Conservation (phyloP, 53 echinoderm and acorn worm genomes). For the Stichopus horrens region DNA sequence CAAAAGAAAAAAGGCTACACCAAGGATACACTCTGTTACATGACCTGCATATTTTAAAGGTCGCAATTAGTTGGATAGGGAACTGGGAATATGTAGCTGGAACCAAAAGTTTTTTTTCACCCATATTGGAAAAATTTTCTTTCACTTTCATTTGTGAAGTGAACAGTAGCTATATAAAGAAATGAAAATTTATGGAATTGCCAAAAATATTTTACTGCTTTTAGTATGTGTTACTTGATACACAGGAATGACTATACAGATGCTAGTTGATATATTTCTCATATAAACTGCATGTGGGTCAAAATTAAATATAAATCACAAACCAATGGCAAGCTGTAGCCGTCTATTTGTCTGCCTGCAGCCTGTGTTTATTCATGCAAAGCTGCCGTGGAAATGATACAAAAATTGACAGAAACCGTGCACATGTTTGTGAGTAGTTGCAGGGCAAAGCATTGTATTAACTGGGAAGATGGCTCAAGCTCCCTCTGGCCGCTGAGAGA, state of each 20-base stretch:
- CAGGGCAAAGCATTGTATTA: too few species aligned
- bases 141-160: neutral
- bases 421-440: too few species aligned
- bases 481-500: neutral
- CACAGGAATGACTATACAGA: too few species aligned
- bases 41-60: too few species aligned
- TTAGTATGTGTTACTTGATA: too few species aligned
- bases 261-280: neutral
- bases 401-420: neutral
- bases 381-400: neutral
- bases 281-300: neutral
- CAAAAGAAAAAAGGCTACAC: too few species aligned
- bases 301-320: neutral
- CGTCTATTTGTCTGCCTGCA: neutral
- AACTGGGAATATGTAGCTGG: too few species aligned
- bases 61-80: neutral
- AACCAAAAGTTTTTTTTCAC: neutral
- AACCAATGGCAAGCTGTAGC: neutral
- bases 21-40: too few species aligned
- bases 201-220: neutral
- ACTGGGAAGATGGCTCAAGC: too few species aligned
- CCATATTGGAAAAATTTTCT: neutral
- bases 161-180: neutral
- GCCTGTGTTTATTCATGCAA: neutral
- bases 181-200: neutral